phyloP scores from a whole-genome alignment of 1,140 invertebrate genomes.

The Samia ricini region DNA sequence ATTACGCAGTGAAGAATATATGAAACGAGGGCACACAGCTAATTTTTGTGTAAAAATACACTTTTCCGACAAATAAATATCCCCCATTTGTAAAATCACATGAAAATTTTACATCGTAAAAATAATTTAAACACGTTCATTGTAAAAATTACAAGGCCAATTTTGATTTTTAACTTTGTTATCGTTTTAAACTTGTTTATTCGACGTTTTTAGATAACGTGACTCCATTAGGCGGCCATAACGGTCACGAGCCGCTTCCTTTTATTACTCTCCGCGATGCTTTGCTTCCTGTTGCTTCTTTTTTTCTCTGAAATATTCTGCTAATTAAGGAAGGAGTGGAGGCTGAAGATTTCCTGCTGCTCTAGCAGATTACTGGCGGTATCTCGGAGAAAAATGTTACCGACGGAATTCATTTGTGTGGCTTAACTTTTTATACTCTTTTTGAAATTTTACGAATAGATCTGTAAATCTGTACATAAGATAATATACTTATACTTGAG shows the following conservation, averaged over 20 bases:
- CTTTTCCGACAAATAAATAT: too few relatives aligned
- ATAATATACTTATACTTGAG: too few relatives aligned
- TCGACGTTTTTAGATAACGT: slow-evolving; percentile 46
- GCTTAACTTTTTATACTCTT: slow-evolving; percentile 44
- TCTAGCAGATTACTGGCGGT: slow-evolving; percentile 57
- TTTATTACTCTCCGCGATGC: slow-evolving; percentile 55
- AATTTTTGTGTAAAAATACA: neutral
- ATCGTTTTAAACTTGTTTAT: slow-evolving; percentile 42
- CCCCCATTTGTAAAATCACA: neutral
- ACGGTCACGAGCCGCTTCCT: slow-evolving; percentile 46
- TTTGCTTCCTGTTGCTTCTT: slow-evolving; percentile 59
- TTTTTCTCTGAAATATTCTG: slow-evolving; percentile 67
- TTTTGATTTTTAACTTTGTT: slow-evolving; percentile 29
- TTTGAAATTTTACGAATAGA: too few relatives aligned
- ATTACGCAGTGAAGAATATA: too few relatives aligned
- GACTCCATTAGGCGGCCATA: slow-evolving; percentile 45
- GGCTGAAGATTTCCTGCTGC: slow-evolving; percentile 67
- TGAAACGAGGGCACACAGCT: too few relatives aligned
- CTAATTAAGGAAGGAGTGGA: slow-evolving; percentile 71
- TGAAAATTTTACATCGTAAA: neutral
- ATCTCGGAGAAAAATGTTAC: slow-evolving; percentile 58
- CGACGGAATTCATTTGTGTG: slow-evolving; percentile 44
- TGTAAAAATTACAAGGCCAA: slow-evolving; percentile 21
- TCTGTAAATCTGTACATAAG: too few relatives aligned
- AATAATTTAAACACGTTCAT: slow-evolving; percentile 8